Base-by-base conservation (phyloP, 2,797 vertebrate genomes). In the Phyllotis vaccarum region DNA sequence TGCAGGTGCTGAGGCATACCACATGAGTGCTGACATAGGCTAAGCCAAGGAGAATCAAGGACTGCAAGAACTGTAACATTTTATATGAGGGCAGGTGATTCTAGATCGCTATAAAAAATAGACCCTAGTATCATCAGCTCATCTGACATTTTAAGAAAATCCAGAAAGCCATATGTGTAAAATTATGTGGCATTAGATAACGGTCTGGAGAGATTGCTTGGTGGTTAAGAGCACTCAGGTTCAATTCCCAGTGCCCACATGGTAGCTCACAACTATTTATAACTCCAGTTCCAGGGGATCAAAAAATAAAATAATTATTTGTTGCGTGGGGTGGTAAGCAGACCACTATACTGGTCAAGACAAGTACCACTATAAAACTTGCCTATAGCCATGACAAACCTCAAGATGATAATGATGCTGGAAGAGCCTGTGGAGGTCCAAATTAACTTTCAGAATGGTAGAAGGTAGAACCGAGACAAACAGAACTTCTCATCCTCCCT, bases 101-200 rank as follows among this genome's bases (percentile, higher is more conserved):
- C 43, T 82, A 82, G 22, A 72, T 10, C 1, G 66, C 11, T 31
- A 2, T 78, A 83, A 14, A 86, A 94, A 68, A 27, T 54, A 8
- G 13, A 2, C 4, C 6, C 52, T 49, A 49, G 21, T 22, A 34
- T 40, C 37, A 87, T 60, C 13, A 87, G 31, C 49, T 64, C n/a
- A 60, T 60, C 37, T 93, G 64, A 46, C 75, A 89, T 58, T 89
- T 92, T 58, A 80, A 81, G 21, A 52, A 34, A 68, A 89, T 7
- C 7, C 34, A 75, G 43, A 95, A 87, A 88, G 7, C 46, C 31
- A 13, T 72, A 49, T 64, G 5, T 49, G 2, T 58, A 83, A 90
- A 81, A 86, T 62, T 87, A 21, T 66, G 88, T 37, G 74, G 37
- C 62, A 40, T 78, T 88, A 79, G 52, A 93, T 29, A 89, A 60